These are phyloP conservation scores for Globodera rostochiensis DNA, from an alignment of 1,140 invertebrate genomes.

Conservation along the genomic window DNA sequence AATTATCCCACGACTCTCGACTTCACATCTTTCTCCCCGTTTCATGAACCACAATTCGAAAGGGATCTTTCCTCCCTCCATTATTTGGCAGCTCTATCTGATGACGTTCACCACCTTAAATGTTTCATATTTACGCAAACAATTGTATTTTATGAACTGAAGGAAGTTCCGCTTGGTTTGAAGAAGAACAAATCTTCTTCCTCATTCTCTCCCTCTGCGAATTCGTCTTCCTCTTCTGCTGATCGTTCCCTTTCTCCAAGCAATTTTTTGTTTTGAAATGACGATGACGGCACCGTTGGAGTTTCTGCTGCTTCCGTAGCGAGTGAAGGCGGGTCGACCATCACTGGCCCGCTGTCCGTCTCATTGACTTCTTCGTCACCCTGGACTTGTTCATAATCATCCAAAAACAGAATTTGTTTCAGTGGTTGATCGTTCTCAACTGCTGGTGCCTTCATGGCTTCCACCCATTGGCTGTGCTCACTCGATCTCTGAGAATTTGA, in stretches of 20 bases:
- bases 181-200: conserved; percentile 36
- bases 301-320: neutral
- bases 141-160: neutral
- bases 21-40: conserved; percentile 6
- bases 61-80: conserved; percentile 14
- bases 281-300: neutral
- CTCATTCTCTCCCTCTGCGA: conserved; percentile 32
- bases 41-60: conserved; percentile 30
- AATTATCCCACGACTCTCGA: neutral
- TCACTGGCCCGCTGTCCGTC: neutral
- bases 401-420: conserved; percentile 36
- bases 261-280: too few species aligned
- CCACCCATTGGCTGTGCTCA: conserved; percentile 8
- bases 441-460: neutral
- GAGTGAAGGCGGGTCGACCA: neutral
- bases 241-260: neutral
- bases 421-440: neutral
- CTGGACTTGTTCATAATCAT: conserved; percentile 36
- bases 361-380: conserved; percentile 34
- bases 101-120: neutral
- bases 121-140: neutral
- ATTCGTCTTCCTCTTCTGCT: neutral
- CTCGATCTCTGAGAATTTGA: neutral
- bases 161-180: conserved; percentile 19
- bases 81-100: neutral